Percentiles rank a stretch among this genome's conserved stretches.
Evolutionary conservation across 2,888 invertebrate genomes (phyloP).

Genomic region (Drosophila prostipennis): DNA sequence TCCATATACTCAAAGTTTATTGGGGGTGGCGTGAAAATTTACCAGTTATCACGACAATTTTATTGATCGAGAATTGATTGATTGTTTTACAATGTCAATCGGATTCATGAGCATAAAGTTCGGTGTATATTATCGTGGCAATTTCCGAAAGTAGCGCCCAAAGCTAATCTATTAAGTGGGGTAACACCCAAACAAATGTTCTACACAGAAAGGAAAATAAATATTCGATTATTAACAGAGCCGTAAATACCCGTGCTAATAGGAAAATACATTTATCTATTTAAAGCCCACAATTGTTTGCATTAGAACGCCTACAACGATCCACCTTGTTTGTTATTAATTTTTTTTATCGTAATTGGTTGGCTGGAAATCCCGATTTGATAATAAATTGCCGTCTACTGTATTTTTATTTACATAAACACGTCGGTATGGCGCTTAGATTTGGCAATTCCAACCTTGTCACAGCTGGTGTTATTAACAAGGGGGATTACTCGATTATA

Average conservation of each 20-base stretch:
- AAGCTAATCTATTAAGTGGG: slow-evolving; percentile 21
- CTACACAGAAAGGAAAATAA: slow-evolving; percentile 4
- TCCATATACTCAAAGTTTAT: slow-evolving; percentile 1
- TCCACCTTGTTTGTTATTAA: slow-evolving; percentile 44
- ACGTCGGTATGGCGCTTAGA: slow-evolving; percentile 14
- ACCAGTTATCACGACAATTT: slow-evolving; percentile 19
- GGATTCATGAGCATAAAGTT: slow-evolving; percentile 16
- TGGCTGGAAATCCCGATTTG: slow-evolving; percentile 57
- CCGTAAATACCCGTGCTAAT: slow-evolving; percentile 39
- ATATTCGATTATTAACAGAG: slow-evolving; percentile 32
- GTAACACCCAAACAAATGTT: slow-evolving; percentile 20
- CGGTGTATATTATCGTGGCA: slow-evolving; percentile 11
- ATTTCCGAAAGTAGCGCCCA: slow-evolving; percentile 12
- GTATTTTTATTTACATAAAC: slow-evolving; percentile 26
- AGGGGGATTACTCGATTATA: slow-evolving; percentile 13
- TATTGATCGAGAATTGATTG: slow-evolving; percentile 41
- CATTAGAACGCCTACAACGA: slow-evolving; percentile 26
- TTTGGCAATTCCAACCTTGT: slow-evolving; percentile 18
- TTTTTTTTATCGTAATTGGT: slow-evolving; percentile 33
- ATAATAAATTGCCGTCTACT: slow-evolving; percentile 46
- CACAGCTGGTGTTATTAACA: slow-evolving; percentile 12
- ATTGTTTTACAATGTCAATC: slow-evolving; percentile 32
- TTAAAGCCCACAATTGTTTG: slow-evolving; percentile 33
- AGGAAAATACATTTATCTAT: slow-evolving; percentile 33
- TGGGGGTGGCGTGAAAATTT: slow-evolving; percentile 10